These are phyloP conservation scores for Silurus glanis DNA, from an alignment of 2,113 vertebrate species.

Conservation along the genomic window DNA sequence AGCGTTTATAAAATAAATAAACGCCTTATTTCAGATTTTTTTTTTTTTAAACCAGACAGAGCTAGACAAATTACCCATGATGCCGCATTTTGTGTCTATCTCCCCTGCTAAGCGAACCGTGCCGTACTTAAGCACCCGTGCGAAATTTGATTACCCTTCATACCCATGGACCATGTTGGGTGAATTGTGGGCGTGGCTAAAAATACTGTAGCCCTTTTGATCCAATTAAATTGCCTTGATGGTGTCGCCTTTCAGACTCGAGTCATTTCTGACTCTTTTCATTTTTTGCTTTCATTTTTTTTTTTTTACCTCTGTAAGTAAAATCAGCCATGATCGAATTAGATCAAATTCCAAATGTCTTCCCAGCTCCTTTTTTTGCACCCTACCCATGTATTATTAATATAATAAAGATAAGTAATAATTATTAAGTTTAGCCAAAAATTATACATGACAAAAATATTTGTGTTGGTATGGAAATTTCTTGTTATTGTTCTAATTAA, in stretches of 20 bases:
- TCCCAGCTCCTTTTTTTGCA: neutral
- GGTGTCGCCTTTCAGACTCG: too few species aligned
- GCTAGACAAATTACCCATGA: neutral
- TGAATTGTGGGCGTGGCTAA: neutral
- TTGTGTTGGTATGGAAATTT: neutral
- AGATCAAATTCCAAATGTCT: neutral
- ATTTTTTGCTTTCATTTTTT: neutral
- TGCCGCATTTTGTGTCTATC: neutral
- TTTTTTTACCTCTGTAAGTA: neutral
- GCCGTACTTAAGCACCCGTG: neutral
- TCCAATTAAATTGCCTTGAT: too few species aligned
- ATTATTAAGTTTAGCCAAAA: neutral
- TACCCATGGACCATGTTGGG: neutral
- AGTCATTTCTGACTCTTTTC: neutral
- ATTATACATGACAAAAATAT: neutral
- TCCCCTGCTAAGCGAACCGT: neutral
- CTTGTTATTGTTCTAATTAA: neutral
- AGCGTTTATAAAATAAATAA: neutral
- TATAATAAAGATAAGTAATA: neutral
- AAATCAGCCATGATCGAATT: neutral
- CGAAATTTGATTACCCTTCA: neutral
- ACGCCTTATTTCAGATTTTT: neutral
- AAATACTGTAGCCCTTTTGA: neutral
- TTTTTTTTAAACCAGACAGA: neutral
- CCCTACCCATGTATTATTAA: neutral